Evolutionary conservation across 2,888 invertebrate species (phyloP).

Genomic region (Odontothrips loti): DNA sequence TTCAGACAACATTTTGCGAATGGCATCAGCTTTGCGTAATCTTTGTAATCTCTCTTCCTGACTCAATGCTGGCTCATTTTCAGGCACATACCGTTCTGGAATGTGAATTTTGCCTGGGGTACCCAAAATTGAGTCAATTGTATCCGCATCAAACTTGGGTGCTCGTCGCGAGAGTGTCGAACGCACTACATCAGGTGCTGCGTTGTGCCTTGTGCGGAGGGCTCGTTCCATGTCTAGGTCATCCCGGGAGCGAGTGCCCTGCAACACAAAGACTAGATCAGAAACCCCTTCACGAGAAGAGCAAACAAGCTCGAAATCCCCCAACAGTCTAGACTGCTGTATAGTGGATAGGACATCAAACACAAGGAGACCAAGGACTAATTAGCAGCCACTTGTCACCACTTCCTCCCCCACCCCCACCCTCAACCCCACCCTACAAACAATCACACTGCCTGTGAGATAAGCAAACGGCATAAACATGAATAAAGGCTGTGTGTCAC

Average conservation of each 20-base stretch:
- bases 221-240: constrained; percentile 85
- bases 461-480: not conserved
- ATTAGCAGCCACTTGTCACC: not conserved
- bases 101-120: constrained; percentile 87
- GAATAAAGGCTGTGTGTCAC: constrained; percentile 34
- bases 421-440: not conserved
- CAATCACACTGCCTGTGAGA: not conserved
- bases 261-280: constrained; percentile 38
- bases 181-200: constrained; percentile 79
- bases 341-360: no score
- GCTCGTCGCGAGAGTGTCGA: constrained; percentile 63
- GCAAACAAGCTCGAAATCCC: no score
- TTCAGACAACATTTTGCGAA: constrained; percentile 84
- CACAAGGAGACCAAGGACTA: not conserved
- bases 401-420: not conserved
- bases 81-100: constrained; percentile 88
- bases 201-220: constrained; percentile 64
- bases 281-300: no score
- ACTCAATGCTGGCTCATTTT: constrained; percentile 78
- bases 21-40: constrained; percentile 82
- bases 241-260: constrained; percentile 63
- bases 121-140: constrained; percentile 80
- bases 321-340: no score
- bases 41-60: constrained; percentile 80
- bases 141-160: constrained; percentile 66